Base-by-base conservation (phyloP, 2,113 vertebrate species). In the Poeciliopsis turrubarensis region DNA sequence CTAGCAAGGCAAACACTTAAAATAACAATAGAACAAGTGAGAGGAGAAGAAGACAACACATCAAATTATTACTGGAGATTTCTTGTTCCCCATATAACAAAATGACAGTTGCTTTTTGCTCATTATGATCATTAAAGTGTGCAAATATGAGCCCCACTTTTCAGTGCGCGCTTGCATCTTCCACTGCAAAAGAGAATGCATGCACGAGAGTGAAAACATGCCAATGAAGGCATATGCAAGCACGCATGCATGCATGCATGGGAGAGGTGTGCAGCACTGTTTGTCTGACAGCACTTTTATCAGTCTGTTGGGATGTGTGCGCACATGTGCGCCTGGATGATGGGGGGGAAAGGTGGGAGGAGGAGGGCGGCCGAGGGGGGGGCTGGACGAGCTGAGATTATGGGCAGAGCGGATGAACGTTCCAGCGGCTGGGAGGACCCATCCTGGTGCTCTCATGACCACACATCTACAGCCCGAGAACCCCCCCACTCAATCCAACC, bases 371-470 rank as follows among this genome's bases (percentile, higher is more conserved):
- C 9, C 9, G 10, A 11, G 2, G 75, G 82, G 77, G 82, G 77
- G 80, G 85, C 68, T 67, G 84, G 81, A 81, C 78, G 82, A 77
- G 80, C 69, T 77, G 85, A 90, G 91, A 92, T 94, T 93, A 94
- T 30, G 29, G 76, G 87, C 91, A 83, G 72, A 70, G 85, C 75
- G 91, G 91, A 94, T 92, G 85, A 89, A 88, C 90, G 93, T 93
- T 86, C 89, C 73, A 80, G 83, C 47, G 78, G 89, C 83, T 85
- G 86, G 86, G 89, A 91, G 70, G 87, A 88, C 88, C 89, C 85
- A 82, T 87, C 85, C 87, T 85, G 51, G 51, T 57, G 87, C 90
- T 90, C 90, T 90, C 88, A 82, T 81, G 90, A 86, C 80, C 86
- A 84, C 87, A 86, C 89, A 89, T 91, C 90, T 90, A 87, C 84